Conservation (phyloP, 2,888 invertebrate species). For the Acrocera orbiculus region DNA sequence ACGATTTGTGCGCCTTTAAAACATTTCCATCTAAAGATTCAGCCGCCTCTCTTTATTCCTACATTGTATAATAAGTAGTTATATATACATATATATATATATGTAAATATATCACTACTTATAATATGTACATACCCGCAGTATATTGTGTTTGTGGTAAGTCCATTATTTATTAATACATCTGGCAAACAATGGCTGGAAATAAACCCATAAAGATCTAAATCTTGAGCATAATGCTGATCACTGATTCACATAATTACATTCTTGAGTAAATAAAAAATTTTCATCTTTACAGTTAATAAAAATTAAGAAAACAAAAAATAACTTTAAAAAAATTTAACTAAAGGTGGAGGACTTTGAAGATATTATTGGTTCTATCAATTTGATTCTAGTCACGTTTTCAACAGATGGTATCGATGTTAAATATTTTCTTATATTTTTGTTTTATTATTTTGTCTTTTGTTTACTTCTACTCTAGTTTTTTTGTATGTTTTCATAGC, state of each 20-base stretch:
- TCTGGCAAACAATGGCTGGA: constrained; percentile 9
- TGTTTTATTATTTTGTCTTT: not conserved
- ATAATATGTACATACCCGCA: no score
- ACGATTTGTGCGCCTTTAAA: no score
- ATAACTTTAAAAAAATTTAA: no score
- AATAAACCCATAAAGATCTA: constrained; percentile 8
- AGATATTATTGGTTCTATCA: constrained; percentile 1
- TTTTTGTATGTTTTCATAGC: not conserved
- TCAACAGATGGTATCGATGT: constrained; percentile 8
- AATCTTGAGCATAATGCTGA: constrained; percentile 7
- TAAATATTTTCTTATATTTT: not conserved
- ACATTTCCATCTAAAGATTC: no score
- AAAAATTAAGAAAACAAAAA: constrained; percentile 1
- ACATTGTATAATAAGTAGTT: no score
- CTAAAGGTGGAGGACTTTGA: no score
- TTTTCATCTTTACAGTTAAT: constrained; percentile 7
- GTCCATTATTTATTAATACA: constrained; percentile 8
- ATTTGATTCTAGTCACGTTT: constrained; percentile 11
- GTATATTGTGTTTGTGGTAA: no score
- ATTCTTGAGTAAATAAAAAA: constrained; percentile 6
- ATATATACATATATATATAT: no score
- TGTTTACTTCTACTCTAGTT: not conserved
- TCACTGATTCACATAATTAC: constrained; percentile 8
- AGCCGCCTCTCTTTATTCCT: no score
- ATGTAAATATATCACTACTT: no score